A percentile compares a stretch with the other conserved stretches of the same genome.
phyloP scores from a whole-genome alignment of 2,888 invertebrate species.

The Willowsia nigromaculata region DNA sequence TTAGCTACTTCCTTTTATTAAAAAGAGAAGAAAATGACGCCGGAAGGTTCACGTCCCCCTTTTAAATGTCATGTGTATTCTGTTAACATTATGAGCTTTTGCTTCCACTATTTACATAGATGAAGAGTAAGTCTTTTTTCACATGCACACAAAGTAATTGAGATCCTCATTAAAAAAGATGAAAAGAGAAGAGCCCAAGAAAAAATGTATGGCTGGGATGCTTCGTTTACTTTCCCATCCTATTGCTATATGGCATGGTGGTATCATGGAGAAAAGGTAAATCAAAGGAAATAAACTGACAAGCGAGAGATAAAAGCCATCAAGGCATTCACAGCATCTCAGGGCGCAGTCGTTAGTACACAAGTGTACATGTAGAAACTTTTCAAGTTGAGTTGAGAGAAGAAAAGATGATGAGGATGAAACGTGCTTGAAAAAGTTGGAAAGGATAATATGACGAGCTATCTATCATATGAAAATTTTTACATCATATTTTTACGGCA shows the following conservation, averaged over 20 bases:
- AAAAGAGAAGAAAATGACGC: too few species aligned
- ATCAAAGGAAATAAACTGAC: background rate
- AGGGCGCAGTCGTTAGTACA: too few species aligned
- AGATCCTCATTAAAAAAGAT: slow-evolving; percentile 31
- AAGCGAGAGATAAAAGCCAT: background rate
- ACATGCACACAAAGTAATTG: slow-evolving; percentile 29
- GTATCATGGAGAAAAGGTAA: background rate
- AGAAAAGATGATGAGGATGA: too few species aligned
- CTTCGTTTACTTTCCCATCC: background rate
- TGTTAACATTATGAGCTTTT: too few species aligned
- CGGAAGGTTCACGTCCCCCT: too few species aligned
- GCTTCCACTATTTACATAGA: background rate
- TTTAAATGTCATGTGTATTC: too few species aligned
- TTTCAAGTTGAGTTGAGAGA: background rate
- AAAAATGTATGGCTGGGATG: background rate
- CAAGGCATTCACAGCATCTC: background rate
- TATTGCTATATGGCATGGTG: too few species aligned
- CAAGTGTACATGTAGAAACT: background rate
- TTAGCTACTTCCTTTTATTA: too few species aligned
- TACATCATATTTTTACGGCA: too few species aligned
- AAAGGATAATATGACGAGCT: too few species aligned
- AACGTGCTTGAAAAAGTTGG: too few species aligned
- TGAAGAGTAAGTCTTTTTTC: background rate
- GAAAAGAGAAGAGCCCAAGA: background rate
- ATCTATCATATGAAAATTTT: too few species aligned